Percentiles rank a stretch among this genome's conserved stretches.
Evolutionary conservation across 2,888 invertebrate genomes (phyloP).

Genomic region (Rotaria magnacalcarata): DNA sequence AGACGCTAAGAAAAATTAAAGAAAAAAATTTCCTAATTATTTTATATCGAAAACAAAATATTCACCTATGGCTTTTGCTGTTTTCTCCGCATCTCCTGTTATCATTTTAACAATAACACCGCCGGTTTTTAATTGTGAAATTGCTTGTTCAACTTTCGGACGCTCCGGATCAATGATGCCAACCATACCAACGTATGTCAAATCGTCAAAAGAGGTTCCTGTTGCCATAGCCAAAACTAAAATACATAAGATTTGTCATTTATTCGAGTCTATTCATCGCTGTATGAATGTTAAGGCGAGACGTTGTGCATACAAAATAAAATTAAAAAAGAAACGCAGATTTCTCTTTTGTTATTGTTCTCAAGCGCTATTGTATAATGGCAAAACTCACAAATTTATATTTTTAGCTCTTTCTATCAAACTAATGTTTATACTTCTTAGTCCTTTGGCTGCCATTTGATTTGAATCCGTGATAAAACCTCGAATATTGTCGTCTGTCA

Average conservation of each 20-base stretch:
- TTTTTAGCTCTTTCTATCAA: too few relatives aligned
- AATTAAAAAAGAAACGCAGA: too few relatives aligned
- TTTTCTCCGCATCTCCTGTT: slow-evolving; percentile 91
- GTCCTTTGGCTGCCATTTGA: slow-evolving; percentile 79
- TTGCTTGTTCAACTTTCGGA: slow-evolving; percentile 76
- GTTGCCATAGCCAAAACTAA: slow-evolving; percentile 79
- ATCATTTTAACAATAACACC: slow-evolving; percentile 90
- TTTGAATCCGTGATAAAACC: slow-evolving; percentile 61
- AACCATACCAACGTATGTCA: slow-evolving; percentile 81
- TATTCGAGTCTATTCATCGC: too few relatives aligned
- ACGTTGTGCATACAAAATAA: too few relatives aligned
- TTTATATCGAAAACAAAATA: neutral
- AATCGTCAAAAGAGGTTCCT: slow-evolving; percentile 74
- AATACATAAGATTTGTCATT: too few relatives aligned
- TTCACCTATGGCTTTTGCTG: slow-evolving; percentile 85
- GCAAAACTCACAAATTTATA: too few relatives aligned
- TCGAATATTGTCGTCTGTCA: slow-evolving; percentile 60
- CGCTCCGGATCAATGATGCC: slow-evolving; percentile 96
- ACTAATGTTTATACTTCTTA: slow-evolving; percentile 62
- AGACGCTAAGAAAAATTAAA: slow-evolving; percentile 66
- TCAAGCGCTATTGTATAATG: too few relatives aligned
- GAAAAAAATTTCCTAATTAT: neutral
- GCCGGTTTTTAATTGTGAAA: slow-evolving; percentile 74
- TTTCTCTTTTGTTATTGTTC: too few relatives aligned
- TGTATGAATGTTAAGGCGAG: too few relatives aligned